Evolutionary conservation across 2,888 invertebrate genomes (phyloP).

Genomic region (Nemapogon koenigi): DNA sequence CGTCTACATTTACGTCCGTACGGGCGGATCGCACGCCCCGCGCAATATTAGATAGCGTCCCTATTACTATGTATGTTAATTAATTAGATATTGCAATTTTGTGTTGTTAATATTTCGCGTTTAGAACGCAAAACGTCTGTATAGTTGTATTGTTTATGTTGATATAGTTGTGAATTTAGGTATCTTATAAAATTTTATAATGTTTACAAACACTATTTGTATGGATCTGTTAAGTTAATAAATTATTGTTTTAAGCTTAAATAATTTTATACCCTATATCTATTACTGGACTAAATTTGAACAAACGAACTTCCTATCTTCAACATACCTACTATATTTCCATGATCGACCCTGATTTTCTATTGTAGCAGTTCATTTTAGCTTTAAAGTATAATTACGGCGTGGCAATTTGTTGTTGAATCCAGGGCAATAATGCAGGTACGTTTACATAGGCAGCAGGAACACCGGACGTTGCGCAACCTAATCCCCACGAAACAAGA

Average conservation of each 20-base stretch:
- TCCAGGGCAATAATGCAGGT: constrained; percentile 71
- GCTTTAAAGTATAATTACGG: constrained; percentile 19
- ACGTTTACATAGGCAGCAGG: constrained; percentile 83
- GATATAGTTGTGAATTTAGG: constrained; percentile 22
- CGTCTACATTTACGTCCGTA: constrained; percentile 39
- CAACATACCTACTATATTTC: background rate
- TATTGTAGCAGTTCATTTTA: background rate
- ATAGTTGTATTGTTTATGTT: constrained; percentile 41
- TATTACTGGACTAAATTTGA: background rate
- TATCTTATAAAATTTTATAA: constrained; percentile 49
- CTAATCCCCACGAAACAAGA: constrained; percentile 77
- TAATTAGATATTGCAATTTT: constrained; percentile 38
- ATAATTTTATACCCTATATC: no score
- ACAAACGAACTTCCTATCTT: background rate
- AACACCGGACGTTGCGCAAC: constrained; percentile 72
- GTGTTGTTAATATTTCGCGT: constrained; percentile 46
- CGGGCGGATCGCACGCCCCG: constrained; percentile 40
- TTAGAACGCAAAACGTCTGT: constrained; percentile 51
- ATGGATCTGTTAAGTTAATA: constrained; percentile 56
- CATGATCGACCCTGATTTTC: background rate
- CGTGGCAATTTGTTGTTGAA: constrained; percentile 57
- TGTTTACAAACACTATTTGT: constrained; percentile 58
- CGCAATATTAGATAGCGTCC: constrained; percentile 64
- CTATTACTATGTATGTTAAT: constrained; percentile 27
- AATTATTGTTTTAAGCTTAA: constrained; percentile 53